A percentile compares a stretch with the other conserved stretches of the same genome.
phyloP scores from a whole-genome alignment of 2,888 invertebrate species.

The Podabrus alpinus region DNA sequence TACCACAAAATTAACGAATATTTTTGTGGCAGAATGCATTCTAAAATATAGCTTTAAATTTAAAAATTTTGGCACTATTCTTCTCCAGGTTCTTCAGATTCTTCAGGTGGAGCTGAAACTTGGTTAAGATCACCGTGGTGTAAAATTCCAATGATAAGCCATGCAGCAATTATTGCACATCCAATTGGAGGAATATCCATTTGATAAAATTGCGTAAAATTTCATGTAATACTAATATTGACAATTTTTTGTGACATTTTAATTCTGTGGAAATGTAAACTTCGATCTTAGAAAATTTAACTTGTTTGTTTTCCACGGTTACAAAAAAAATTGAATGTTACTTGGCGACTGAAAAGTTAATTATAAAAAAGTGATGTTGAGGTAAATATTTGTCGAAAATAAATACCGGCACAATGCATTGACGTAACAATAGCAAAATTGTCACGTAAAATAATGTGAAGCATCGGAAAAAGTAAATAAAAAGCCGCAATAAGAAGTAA shows the following conservation, averaged over 20 bases:
- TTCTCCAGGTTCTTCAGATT: not conserved
- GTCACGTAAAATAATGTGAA: not conserved
- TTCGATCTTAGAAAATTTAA: too few species aligned
- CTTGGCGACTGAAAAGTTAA: too few species aligned
- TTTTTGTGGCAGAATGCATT: not conserved
- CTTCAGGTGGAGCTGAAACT: not conserved
- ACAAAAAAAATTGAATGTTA: not conserved
- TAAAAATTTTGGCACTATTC: not conserved
- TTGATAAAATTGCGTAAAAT: not conserved
- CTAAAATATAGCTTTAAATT: not conserved
- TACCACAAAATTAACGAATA: not conserved
- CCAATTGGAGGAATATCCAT: not conserved
- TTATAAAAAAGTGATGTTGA: too few species aligned
- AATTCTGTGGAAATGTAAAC: not conserved
- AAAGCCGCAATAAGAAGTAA: too few species aligned
- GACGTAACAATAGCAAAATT: not conserved
- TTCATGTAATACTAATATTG: not conserved
- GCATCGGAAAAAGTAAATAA: too few species aligned
- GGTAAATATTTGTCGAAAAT: too few species aligned
- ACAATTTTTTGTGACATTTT: not conserved
- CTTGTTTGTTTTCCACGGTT: not conserved
- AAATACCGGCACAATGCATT: not conserved
- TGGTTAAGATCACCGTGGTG: not conserved
- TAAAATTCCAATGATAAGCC: not conserved
- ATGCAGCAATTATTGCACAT: not conserved